These are phyloP conservation scores for Lepetodrilus schrolli DNA, from an alignment of 2,888 invertebrate genomes.

Conservation along the genomic window DNA sequence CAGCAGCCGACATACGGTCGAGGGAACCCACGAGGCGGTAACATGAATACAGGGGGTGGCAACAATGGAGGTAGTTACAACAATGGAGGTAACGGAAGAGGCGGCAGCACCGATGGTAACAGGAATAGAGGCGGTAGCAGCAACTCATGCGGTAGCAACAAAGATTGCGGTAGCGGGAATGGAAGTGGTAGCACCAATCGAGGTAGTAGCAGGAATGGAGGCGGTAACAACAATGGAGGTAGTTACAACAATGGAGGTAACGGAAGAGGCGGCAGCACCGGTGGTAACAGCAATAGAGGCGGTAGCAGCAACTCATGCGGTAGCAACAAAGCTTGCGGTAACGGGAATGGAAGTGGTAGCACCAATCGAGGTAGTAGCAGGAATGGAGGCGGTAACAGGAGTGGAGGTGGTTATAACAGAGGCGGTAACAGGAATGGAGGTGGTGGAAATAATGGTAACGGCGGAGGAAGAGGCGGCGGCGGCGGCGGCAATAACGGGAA, in stretches of 20 bases:
- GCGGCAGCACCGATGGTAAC: no score
- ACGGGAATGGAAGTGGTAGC: not conserved
- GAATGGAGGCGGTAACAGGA: slow-evolving; percentile 33
- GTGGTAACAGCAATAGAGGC: not conserved
- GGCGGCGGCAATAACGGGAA: not conserved
- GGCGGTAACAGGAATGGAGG: not conserved
- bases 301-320: no score
- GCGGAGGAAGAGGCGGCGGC: not conserved
- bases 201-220: not conserved
- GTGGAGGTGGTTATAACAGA: not conserved
- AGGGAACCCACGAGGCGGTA: no score
- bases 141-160: no score
- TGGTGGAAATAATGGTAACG: not conserved
- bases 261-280: not conserved
- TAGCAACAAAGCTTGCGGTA: no score
- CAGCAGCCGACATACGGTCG: no score
- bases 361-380: slow-evolving; percentile 10
- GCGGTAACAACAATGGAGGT: not conserved
- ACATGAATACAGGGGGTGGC: no score
- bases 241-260: not conserved
- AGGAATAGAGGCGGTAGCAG: not conserved
- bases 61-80: not conserved
- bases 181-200: not conserved
- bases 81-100: not conserved
- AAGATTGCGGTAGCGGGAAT: not conserved